phyloP scores from a whole-genome alignment of 2,888 invertebrate genomes.

The Patella caerulea region DNA sequence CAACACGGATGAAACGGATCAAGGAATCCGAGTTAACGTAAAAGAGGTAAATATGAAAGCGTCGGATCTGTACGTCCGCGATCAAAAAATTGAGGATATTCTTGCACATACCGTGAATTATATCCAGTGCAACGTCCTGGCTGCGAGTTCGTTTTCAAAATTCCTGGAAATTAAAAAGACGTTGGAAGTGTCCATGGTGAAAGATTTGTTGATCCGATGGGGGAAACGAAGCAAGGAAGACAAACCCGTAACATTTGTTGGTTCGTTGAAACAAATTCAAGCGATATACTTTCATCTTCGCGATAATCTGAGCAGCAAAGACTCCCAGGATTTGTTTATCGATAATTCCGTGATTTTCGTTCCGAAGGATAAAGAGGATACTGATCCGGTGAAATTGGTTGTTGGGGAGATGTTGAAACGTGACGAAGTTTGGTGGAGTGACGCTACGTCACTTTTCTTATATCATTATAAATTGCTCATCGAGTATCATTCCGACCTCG shows the following conservation, averaged over 20 bases:
- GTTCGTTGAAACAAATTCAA: slow-evolving; percentile 57
- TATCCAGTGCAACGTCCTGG: slow-evolving; percentile 37
- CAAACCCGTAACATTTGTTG: slow-evolving; percentile 50
- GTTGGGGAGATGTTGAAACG: slow-evolving; percentile 52
- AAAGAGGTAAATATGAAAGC: slow-evolving; percentile 33
- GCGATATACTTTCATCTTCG: slow-evolving; percentile 58
- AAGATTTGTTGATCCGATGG: slow-evolving; percentile 55
- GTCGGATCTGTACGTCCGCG: slow-evolving; percentile 37
- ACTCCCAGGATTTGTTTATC: slow-evolving; percentile 55
- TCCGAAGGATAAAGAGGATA: slow-evolving; percentile 31
- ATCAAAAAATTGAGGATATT: slow-evolving; percentile 42
- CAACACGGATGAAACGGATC: slow-evolving; percentile 22
- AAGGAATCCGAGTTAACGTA: slow-evolving; percentile 19
- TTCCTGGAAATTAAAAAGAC: slow-evolving; percentile 53
- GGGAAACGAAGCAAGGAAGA: slow-evolving; percentile 41
- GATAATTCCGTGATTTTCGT: slow-evolving; percentile 62
- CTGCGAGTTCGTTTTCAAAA: slow-evolving; percentile 45
- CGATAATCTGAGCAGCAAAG: slow-evolving; percentile 51
- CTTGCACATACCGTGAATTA: slow-evolving; percentile 61
- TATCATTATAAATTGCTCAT: slow-evolving; percentile 47
- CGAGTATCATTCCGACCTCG: slow-evolving; percentile 51
- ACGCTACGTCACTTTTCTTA: slow-evolving; percentile 59
- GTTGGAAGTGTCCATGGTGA: slow-evolving; percentile 48
- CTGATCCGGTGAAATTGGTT: slow-evolving; percentile 23
- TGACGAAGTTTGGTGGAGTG: slow-evolving; percentile 64